Evolutionary conservation across 1,140 invertebrate species (phyloP).

Genomic region (Neotoxoptera formosana): DNA sequence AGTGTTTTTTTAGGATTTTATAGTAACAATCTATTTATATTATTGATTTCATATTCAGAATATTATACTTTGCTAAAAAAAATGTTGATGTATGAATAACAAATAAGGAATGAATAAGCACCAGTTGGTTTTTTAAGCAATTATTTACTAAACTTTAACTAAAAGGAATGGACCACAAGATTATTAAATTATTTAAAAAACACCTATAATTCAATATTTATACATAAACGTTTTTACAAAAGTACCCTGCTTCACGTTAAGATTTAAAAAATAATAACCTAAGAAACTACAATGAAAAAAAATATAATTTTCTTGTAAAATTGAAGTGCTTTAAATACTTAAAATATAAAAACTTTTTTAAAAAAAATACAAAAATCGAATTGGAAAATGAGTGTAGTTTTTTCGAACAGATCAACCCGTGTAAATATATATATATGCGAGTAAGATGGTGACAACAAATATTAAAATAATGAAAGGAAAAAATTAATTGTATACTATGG

Average conservation of each 20-base stretch:
- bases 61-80: not conserved
- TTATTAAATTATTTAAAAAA: not conserved
- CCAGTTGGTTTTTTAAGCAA: not conserved
- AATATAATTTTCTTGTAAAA: not conserved
- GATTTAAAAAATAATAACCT: not conserved
- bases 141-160: not conserved
- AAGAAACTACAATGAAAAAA: not conserved
- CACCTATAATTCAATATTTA: not conserved
- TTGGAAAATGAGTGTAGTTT: not conserved
- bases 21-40: not conserved
- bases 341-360: not conserved
- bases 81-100: not conserved
- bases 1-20: not conserved
- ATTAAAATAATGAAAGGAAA: not conserved
- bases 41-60: not conserved
- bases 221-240: not conserved
- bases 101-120: not conserved
- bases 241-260: not conserved
- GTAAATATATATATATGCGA: not conserved
- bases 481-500: not conserved
- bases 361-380: too few relatives aligned
- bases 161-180: not conserved
- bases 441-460: not conserved
- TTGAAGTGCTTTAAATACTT: not conserved
- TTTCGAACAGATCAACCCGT: not conserved